Evolutionary conservation across 2,113 vertebrate species (phyloP).

Genomic region (Alethe diademata): DNA sequence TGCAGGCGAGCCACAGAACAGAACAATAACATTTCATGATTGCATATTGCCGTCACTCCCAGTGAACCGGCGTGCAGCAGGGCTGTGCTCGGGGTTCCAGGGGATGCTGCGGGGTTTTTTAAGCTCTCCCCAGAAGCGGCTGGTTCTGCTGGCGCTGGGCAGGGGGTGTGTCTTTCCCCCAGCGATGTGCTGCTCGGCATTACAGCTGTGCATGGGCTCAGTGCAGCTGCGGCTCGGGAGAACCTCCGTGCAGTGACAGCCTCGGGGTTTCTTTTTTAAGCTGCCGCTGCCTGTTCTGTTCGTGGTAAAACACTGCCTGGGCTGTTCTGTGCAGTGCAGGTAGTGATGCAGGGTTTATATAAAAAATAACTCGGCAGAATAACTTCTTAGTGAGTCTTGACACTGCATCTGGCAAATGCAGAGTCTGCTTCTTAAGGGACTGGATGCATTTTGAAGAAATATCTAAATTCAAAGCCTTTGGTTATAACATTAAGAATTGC

Average conservation of each 20-base stretch:
- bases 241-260: background rate
- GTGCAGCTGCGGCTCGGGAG: background rate
- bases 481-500: background rate
- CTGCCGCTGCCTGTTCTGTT: background rate
- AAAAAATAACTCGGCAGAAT: slow-evolving; percentile 20
- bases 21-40: background rate
- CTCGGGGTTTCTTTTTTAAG: background rate
- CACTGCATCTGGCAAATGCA: background rate
- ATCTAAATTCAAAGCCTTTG: background rate
- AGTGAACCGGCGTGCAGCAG: background rate
- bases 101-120: background rate
- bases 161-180: background rate
- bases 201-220: background rate
- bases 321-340: background rate
- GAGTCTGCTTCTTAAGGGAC: background rate
- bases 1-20: background rate
- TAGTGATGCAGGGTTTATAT: background rate
- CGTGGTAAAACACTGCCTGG: background rate
- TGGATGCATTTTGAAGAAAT: background rate
- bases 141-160: background rate
- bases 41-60: background rate
- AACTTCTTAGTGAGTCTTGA: background rate
- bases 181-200: background rate
- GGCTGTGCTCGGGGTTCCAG: background rate
- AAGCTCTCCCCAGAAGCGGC: background rate